Evolutionary conservation across 2,797 vertebrate species (phyloP).

Genomic region (Adrianichthys oophorus): DNA sequence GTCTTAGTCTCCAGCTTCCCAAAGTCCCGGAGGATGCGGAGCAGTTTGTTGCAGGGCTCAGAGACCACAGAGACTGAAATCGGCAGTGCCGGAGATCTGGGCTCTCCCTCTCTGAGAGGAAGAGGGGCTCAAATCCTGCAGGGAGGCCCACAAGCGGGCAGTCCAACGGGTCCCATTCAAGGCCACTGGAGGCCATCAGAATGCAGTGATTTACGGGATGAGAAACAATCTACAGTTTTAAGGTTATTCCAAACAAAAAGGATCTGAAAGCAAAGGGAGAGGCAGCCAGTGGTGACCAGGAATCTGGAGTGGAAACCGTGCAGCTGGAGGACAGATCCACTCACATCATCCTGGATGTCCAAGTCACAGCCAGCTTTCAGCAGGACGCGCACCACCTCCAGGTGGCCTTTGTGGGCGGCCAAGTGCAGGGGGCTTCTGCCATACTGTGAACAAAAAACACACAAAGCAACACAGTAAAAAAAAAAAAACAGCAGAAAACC

Average conservation of each 20-base stretch:
- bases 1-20: conserved; percentile 40
- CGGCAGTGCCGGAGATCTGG: conserved; percentile 63
- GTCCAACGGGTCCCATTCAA: conserved; percentile 87
- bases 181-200: conserved; percentile 87
- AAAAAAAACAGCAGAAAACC: conserved; percentile 1
- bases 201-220: conserved; percentile 58
- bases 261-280: conserved; percentile 13
- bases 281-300: conserved; percentile 3
- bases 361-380: conserved; percentile 94
- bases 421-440: conserved; percentile 92
- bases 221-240: conserved; percentile 12
- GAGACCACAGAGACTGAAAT: conserved; percentile 81
- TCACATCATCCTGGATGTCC: conserved; percentile 96
- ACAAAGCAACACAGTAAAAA: conserved; percentile 11
- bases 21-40: conserved; percentile 67
- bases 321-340: conserved; percentile 59
- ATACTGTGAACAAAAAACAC: conserved; percentile 80
- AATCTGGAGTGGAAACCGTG: conserved; percentile 1
- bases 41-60: conserved; percentile 75
- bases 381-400: conserved; percentile 89
- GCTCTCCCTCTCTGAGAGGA: conserved; percentile 65
- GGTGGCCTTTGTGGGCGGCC: conserved; percentile 92
- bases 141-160: conserved; percentile 77
- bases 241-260: conserved; percentile 2
- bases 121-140: conserved; percentile 68